Base-by-base conservation (phyloP, 1,140 invertebrate genomes). In the Drosophila persimilis region DNA sequence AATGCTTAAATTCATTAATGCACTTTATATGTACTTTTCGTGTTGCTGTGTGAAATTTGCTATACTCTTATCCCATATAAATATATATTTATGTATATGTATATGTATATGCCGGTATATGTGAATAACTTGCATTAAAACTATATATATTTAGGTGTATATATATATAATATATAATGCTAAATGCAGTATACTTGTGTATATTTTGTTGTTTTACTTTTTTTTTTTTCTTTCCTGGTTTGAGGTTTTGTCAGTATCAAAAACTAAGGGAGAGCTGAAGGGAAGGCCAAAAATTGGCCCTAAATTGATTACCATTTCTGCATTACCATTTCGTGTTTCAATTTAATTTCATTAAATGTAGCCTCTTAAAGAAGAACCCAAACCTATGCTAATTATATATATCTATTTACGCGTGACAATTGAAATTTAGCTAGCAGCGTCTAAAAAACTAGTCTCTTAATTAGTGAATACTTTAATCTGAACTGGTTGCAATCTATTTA, bases 1-100 rank as follows among this genome's bases (percentile, higher is more conserved):
- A 88, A 88, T 88, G 83, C 83, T 88, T 88, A 88, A 88, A 88
- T 83, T 88, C 83, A 88, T 88, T 88, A 88, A 88, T 88, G 83
- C 83, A 88, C 83, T 88, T 88, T 88, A 88, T 88, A 88, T 88
- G 83, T 88, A 88, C 83, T 88, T 88, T 83, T 88, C 88, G 83
- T 79, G 83, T 88, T 84, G 80, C 81, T 85, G 73, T 85, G 81
- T 85, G 80, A 77, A 75, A 77, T 77, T 83, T 79, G 47, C 83
- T 86, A 88, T 83, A 78, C 75, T 80, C 70, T 56, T 72, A 71
- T 54, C 13, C 70, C 61, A 77, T 61, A 55, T 72, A 63, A 63
- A 83, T 73, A 84, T 62, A 67, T 80, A 62, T 67, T 47, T 75
- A 47, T 62, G 29, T 63, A 67, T 73, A 59, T 73, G 46, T 75